Evolutionary conservation across 1,140 invertebrate species (phyloP), one percentile per base, ranked within the genome.

Genomic region (Thaumatotibia leucotreta): DNA sequence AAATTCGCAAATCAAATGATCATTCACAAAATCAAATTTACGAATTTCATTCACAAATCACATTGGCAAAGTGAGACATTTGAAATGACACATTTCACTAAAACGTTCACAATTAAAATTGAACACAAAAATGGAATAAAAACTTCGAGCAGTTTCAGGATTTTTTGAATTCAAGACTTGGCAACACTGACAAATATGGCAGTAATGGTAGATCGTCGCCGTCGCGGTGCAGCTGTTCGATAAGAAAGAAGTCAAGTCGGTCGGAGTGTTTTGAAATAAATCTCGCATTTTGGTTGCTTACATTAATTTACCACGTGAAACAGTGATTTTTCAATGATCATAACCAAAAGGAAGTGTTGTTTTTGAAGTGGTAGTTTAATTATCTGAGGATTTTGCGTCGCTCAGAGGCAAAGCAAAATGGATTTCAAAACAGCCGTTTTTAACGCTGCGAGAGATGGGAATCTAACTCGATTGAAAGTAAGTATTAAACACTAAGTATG

Each of bases 401-500:
- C 77, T 79, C 82, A 84, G 79, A 87, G 77, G 23, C 52, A 58
- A 86, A 83, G 79, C 85, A 88, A 79, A 75, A 90, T 90, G 88
- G 88, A 89, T 89, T 88, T 88, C 86, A 90, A 89, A 89, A 86
- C 85, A 90, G 86, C 84, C 86, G 86, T 88, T 79, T 90, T 83
- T 76, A 87, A 86, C 73, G 86, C 88, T 79, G 88, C 88, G 63
- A 79, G 88, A 70, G 87, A 90, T 80, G 88, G 88, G 70, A 88
- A 85, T 84, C 78, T 90, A 73, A 82, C 86, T 64, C 77, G 88
- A 82, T 82, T 90, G 71, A 90, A 88, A 83, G 88, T 90, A 82
- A 84, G 86, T 88, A 79, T 73, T 62, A 72, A 52, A 49, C 63
- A 54, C 22, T 29, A 9, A 23, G 61, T 24, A 24, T 24, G 29